Conservation (phyloP, 2,797 vertebrate species). For the Numenius phaeopus region DNA sequence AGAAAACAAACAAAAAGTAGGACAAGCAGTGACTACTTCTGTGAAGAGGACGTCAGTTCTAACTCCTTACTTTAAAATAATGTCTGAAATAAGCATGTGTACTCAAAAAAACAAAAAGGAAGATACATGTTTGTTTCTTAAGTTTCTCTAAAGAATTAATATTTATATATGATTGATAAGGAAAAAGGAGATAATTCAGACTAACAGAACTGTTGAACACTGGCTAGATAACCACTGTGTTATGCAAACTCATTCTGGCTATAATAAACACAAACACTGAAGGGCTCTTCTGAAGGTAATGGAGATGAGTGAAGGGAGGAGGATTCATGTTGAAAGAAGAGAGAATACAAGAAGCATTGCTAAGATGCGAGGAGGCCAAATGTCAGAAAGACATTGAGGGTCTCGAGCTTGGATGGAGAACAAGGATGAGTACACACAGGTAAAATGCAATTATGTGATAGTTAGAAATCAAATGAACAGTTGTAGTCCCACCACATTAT, state of each 20-base stretch:
- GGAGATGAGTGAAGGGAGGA: background rate
- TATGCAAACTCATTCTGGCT: constrained; percentile 2
- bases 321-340: background rate
- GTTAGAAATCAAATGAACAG: background rate
- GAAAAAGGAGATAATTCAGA: constrained; percentile 9
- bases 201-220: background rate
- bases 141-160: constrained; percentile 12
- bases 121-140: background rate
- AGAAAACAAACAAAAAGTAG: background rate
- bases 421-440: background rate
- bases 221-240: background rate
- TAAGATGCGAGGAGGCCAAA: background rate
- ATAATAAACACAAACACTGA: background rate
- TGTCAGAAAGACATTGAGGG: background rate
- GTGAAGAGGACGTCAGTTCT: background rate
- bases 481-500: background rate
- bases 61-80: background rate
- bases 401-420: background rate
- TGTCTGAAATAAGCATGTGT: background rate
- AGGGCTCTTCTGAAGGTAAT: background rate
- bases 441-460: background rate
- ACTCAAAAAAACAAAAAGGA: background rate
- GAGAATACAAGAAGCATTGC: background rate
- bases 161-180: background rate
- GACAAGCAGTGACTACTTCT: background rate